These are phyloP conservation scores for Actenoides lindsayi DNA, from an alignment of 2,113 vertebrate genomes.

Conservation along the genomic window DNA sequence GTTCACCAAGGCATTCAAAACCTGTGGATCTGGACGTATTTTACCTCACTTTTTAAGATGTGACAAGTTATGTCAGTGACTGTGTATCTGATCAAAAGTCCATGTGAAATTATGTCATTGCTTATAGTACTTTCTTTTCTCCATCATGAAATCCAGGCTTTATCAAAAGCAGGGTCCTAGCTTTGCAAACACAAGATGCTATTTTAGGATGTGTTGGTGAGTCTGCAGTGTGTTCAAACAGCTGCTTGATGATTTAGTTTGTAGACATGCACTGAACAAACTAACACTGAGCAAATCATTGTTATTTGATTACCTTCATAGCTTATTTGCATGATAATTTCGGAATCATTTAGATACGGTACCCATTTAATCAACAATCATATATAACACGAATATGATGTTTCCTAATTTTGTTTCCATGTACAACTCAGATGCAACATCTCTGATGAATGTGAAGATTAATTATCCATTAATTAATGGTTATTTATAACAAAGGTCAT, in stretches of 20 bases:
- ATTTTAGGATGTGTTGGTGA: background rate
- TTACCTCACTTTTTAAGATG: accelerated
- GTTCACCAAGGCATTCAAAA: background rate
- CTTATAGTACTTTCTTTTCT: background rate
- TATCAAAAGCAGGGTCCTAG: background rate
- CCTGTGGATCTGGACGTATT: background rate
- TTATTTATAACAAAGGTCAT: slow-evolving; percentile 42
- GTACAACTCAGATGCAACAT: background rate
- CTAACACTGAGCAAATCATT: background rate
- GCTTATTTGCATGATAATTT: background rate
- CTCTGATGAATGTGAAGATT: background rate
- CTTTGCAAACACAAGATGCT: background rate
- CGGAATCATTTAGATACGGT: background rate
- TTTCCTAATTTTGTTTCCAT: slow-evolving; percentile 16
- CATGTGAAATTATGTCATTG: background rate
- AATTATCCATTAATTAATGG: slow-evolving; percentile 28
- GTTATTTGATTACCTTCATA: slow-evolving; percentile 24
- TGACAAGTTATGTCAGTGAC: too few species aligned
- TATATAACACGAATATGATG: background rate
- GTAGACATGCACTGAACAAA: background rate
- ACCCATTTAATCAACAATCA: slow-evolving; percentile 31
- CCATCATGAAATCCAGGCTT: background rate
- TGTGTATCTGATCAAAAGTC: background rate
- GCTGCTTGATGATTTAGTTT: background rate
- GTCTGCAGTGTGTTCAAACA: background rate